Conservation (phyloP, 2,113 vertebrate genomes). For the Danionella cerebrum region DNA sequence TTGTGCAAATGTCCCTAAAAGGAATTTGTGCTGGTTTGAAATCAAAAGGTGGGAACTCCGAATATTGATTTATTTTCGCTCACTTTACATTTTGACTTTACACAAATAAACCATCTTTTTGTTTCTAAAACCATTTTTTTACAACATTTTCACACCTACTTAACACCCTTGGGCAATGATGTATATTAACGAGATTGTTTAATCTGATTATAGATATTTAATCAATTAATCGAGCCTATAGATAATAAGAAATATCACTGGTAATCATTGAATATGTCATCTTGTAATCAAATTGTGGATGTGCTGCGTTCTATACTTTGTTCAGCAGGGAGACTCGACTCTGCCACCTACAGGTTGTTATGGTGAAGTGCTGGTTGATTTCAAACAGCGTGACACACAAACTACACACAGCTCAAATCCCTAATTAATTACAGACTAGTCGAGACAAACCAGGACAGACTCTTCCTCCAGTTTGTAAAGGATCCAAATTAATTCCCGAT, state of each 20-base stretch:
- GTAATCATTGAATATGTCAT: slow-evolving; percentile 6
- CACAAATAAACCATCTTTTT: too few species aligned
- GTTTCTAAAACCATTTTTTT: too few species aligned
- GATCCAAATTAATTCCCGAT: not conserved
- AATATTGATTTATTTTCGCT: too few species aligned
- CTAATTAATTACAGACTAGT: slow-evolving; percentile 37
- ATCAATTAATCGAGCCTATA: not conserved
- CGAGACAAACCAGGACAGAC: slow-evolving; percentile 16
- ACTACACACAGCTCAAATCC: slow-evolving; percentile 19
- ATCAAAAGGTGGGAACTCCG: too few species aligned
- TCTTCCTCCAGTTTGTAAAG: not conserved
- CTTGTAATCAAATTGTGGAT: slow-evolving; percentile 3
- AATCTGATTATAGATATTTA: not conserved
- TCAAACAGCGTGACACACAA: too few species aligned
- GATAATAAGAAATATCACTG: not conserved
- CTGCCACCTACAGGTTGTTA: not conserved
- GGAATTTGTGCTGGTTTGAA: too few species aligned
- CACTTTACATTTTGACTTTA: too few species aligned
- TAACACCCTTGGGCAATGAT: too few species aligned
- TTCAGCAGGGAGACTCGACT: not conserved
- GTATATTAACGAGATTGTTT: too few species aligned
- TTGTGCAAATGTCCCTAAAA: too few species aligned
- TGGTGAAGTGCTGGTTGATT: too few species aligned
- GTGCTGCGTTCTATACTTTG: not conserved
- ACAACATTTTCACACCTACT: too few species aligned